A percentile compares a stretch with the other conserved stretches of the same genome.
Evolutionary conservation across 1,140 invertebrate species (phyloP).

Genomic region (Lepidotrigona ventralis): DNA sequence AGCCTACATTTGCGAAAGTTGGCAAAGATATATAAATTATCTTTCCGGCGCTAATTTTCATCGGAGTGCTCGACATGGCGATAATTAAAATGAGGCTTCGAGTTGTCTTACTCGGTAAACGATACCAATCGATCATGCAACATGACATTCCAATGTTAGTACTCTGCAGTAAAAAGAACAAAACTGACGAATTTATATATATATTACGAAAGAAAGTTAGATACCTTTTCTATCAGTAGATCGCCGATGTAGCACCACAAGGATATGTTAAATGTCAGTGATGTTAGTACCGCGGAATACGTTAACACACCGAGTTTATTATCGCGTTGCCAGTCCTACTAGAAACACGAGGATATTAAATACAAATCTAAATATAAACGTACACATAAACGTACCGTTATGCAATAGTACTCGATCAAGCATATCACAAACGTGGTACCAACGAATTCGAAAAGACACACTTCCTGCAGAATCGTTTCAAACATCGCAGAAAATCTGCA

Average conservation of each 20-base stretch:
- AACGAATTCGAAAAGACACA: constrained; percentile 63
- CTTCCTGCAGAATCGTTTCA: constrained; percentile 58
- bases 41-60: constrained; percentile 57
- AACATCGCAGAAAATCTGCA: constrained; percentile 60
- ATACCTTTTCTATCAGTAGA: constrained; percentile 63
- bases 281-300: constrained; percentile 58
- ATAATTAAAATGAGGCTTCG: constrained; percentile 56
- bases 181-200: not conserved
- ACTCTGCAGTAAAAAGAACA: constrained; percentile 39
- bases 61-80: constrained; percentile 41
- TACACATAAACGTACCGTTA: constrained; percentile 53
- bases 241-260: constrained; percentile 68
- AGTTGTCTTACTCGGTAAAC: constrained; percentile 45
- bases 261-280: constrained; percentile 67
- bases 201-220: too few relatives aligned
- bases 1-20: constrained; percentile 58
- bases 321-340: constrained; percentile 31
- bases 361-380: too few relatives aligned
- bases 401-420: constrained; percentile 65
- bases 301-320: constrained; percentile 49
- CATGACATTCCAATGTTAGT: constrained; percentile 50
- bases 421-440: constrained; percentile 66
- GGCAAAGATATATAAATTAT: constrained; percentile 58
- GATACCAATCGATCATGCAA: constrained; percentile 65
- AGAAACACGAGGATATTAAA: too few relatives aligned